Percentiles rank a stretch among this genome's conserved stretches.
Conservation (phyloP, 2,113 vertebrate genomes). For the Salvator merianae region DNA sequence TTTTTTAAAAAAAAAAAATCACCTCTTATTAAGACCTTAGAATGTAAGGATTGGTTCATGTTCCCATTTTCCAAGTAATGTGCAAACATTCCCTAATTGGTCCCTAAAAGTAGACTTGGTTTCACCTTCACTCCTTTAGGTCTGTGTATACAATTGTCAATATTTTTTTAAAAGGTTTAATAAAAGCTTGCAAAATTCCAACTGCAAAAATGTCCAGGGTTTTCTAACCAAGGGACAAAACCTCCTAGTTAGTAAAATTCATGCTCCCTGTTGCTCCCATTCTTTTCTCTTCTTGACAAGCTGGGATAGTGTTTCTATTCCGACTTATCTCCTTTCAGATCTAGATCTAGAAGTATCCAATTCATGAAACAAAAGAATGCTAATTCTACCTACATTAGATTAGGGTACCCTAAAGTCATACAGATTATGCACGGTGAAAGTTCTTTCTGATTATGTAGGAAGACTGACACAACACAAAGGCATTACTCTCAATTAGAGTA, state of each 20-base stretch:
- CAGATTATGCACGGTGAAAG: not conserved
- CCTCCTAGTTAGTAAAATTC: not conserved
- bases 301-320: not conserved
- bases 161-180: not conserved
- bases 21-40: conserved; percentile 35
- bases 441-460: not conserved
- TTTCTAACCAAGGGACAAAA: not conserved
- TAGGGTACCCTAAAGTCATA: not conserved
- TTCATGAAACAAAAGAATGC: not conserved
- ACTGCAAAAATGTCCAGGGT: not conserved
- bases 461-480: no score
- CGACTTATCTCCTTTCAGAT: not conserved
- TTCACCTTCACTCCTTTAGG: not conserved
- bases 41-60: conserved; percentile 34
- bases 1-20: conserved; percentile 29
- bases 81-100: conserved; percentile 46
- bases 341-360: no score
- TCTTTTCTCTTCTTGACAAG: not conserved
- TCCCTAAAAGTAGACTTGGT: conserved; percentile 26
- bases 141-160: conserved; percentile 10
- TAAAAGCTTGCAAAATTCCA: not conserved
- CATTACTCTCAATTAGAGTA: not conserved
- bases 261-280: no score
- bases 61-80: conserved; percentile 23
- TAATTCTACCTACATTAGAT: not conserved